Base-by-base conservation (phyloP, 2,113 vertebrate genomes). In the Nestor notabilis region DNA sequence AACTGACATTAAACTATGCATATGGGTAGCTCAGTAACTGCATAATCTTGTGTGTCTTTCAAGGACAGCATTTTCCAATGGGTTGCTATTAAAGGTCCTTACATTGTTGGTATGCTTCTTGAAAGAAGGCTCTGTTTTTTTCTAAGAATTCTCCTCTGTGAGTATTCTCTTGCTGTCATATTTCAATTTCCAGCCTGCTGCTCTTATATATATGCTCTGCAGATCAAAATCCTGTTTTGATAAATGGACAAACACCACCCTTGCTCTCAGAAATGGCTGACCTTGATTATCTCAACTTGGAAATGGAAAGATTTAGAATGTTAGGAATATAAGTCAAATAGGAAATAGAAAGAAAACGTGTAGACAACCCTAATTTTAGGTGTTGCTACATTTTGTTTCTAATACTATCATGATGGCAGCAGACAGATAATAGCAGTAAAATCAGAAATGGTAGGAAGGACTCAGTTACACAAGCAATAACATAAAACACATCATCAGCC, bases 381-480 rank as follows among this genome's bases (percentile, higher is more conserved):
- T 35, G 25, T 76, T 53, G 70, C 56, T 68, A 79, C 56, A 69
- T 82, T 93, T 77, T 78, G 65, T 72, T 93, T 87, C 80, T 91
- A 92, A 91, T 79, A 65, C 90, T 61, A 84, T 60, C 28, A 0
- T 72, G 77, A 91, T 63, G 77, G 52, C 81, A 95, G 88, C 88
- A 95, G 92, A 93, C 69, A 94, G 87, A 96, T 89, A 96, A 96
- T 85, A 94, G 87, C 92, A 97, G 83, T 72, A 92, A 95, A 96
- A 97, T 91, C 83, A 92, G 83, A 89, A 97, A 91, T 58, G n/a
- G 70, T 53, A 56, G 49, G 74, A 93, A 91, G 81, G 77, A 72
- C 44, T 95, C 76, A 2, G 80, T 91, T 91, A 89, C 65, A 71
- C 61, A 93, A 95, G 53, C 80, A 95, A 65, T 81, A 90, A 82